Evolutionary conservation across 2,888 invertebrate genomes (phyloP).

Genomic region (Hyposoter didymator): DNA sequence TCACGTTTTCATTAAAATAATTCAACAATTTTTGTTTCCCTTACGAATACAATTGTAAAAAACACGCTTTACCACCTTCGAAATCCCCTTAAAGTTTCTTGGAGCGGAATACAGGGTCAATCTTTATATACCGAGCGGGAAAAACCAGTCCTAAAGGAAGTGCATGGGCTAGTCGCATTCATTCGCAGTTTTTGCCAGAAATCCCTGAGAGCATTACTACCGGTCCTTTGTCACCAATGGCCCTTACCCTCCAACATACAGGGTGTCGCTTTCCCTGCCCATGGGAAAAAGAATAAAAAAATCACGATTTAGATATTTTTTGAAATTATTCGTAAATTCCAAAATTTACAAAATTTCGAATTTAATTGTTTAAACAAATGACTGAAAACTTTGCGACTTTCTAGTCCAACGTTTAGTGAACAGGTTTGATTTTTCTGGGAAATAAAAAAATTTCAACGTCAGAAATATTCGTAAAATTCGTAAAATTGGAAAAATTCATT

Average conservation of each 20-base stretch:
- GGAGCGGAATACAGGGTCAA: conserved; percentile 3
- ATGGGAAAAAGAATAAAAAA: too few relatives aligned
- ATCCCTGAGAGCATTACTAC: conserved; percentile 52
- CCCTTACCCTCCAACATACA: conserved; percentile 21
- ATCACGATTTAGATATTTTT: too few relatives aligned
- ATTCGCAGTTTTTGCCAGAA: conserved; percentile 60
- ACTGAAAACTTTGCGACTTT: not conserved
- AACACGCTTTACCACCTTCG: not conserved
- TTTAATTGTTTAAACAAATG: not conserved
- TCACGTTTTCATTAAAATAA: not conserved
- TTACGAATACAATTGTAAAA: not conserved
- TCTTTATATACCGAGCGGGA: conserved; percentile 5
- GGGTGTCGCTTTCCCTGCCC: not conserved
- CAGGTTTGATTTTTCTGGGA: too few relatives aligned
- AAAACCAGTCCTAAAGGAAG: conserved; percentile 60
- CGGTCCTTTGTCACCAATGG: conserved; percentile 62
- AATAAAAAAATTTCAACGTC: not conserved
- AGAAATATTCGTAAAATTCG: not conserved
- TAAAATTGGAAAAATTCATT: not conserved
- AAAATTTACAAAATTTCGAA: too few relatives aligned
- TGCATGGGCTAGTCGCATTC: conserved; percentile 46
- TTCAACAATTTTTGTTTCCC: not conserved
- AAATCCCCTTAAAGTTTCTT: not conserved
- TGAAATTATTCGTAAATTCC: too few relatives aligned
- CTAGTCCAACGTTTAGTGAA: not conserved